Evolutionary conservation across 2,797 vertebrate species (phyloP), one percentile per base, ranked within the genome.

Genomic region (Pempheris klunzingeri): DNA sequence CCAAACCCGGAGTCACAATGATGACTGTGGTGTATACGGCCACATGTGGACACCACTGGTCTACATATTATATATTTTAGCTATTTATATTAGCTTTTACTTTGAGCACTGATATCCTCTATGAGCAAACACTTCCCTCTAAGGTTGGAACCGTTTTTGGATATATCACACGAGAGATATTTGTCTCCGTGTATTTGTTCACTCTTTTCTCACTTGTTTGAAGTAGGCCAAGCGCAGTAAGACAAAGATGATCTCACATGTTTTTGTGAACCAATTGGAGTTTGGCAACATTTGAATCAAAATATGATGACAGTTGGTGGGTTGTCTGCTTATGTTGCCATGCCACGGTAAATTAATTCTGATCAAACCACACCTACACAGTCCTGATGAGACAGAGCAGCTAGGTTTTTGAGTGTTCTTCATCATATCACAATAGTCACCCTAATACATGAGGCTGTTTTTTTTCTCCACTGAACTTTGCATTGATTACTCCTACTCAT

Each of bases 231-330:
- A 15, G 34, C 26, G 41, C 18, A 41, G 13, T 55, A 15, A 0
- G 65, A 43, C 41, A 34, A 47, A 58, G 41, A 38, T 7, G 11
- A 52, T 9, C 7, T 50, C 17, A 28, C 15, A 57, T 34, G 22
- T 32, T 24, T n/a, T 20, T 28, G 5, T 49, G 28, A 14, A 38
- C 43, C 28, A 38, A 7, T 32, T 11, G 22, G 39, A 49, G 11
- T 28, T 70, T 39, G 24, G 22, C n/a, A 59, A n/a, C n/a, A 26
- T 26, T 39, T n/a, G 18, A n/a, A 30, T 71, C 18, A 50, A 59
- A 24, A 6, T 41, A 17, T 41, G 38, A 67, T 22, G 17, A 24
- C 18, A 36, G 17, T n/a, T 30, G 2, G 24, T 26, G 22, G 18
- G 11, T 15, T 39, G 30, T 47, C 32, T 50, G 34, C 12, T 38